Evolutionary conservation across 2,888 invertebrate genomes (phyloP), one percentile per base, ranked within the genome.

Genomic region (Aspidapion aeneum): DNA sequence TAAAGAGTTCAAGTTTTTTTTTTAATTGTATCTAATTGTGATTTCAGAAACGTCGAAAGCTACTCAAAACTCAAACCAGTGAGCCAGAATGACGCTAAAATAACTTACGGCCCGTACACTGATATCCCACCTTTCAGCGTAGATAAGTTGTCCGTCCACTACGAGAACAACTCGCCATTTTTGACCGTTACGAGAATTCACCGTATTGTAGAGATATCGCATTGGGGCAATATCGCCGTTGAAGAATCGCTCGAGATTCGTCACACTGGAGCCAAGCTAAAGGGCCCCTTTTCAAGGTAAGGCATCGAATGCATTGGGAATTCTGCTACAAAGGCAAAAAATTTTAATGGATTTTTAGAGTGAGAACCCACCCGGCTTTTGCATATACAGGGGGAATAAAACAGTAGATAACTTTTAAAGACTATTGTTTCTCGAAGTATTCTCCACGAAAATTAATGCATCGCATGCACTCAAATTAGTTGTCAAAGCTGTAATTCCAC

Each of bases 141-240:
- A 67, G 83, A 90, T 69, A 87, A 89, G 69, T 78, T 98, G 71
- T 82, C 82, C 51, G 83, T 98, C 48, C 99, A 99, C 79, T 98
- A 90, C 77, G 98, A 98, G 80, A 99, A 98, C 79, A 96, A 97
- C 78, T 87, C 92, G 51, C 97, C 98, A 22, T 99, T 99, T 81
- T 81, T 99, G 69, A 94, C 94, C n/a, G 94, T 98, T 0, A 93
- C 92, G 0, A 85, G 66, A 21, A 57, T 68, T 55, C 91, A 93
- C 72, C 86, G 99, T 57, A 82, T 88, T 0, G 91, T 99, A 73
- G 98, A 99, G 82, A 88, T 99, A 1, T 99, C 98, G 0, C 98
- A 99, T 78, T 99, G 99, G 99, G 98, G 98, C 7, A 98, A 98
- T 75, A 94, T 99, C 73, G 98, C 98, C 19, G 86, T 99, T 0